Conservation (phyloP, 1,140 invertebrate species). For the Diabrotica virgifera region DNA sequence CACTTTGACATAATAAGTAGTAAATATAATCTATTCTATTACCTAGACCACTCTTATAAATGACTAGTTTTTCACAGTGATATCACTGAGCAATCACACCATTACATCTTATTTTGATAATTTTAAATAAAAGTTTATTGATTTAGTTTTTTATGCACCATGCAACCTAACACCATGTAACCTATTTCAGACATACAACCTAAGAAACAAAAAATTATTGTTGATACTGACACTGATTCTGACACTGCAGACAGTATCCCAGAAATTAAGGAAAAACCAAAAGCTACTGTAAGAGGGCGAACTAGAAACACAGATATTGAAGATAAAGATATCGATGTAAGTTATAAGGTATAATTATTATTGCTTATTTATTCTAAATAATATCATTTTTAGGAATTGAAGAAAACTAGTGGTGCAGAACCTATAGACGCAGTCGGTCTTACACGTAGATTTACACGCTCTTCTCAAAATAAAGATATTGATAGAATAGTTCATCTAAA, state of each 20-base stretch:
- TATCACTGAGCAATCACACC: no score
- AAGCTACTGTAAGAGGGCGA: conserved; percentile 31
- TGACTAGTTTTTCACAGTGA: no score
- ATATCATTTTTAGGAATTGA: conserved; percentile 11
- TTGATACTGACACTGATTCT: conserved; percentile 31
- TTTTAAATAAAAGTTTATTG: no score
- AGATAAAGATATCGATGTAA: conserved; percentile 1
- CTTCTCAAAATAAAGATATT: conserved; percentile 31
- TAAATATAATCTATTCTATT: no score
- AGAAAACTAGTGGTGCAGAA: conserved; percentile 4
- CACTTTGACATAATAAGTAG: no score
- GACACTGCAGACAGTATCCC: conserved; percentile 26
- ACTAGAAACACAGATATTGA: conserved; percentile 15
- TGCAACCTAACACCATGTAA: no score
- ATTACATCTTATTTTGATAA: no score
- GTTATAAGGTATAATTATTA: not conserved
- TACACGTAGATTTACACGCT: conserved; percentile 10
- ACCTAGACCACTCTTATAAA: no score
- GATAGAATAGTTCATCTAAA: conserved; percentile 41
- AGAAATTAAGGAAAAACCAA: conserved; percentile 35
- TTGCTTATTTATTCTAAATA: not conserved
- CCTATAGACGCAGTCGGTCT: conserved; percentile 3
- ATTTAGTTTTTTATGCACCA: no score
- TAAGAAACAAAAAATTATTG: conserved; percentile 21
- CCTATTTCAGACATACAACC: conserved; percentile 13